Evolutionary conservation across 2,888 invertebrate species (phyloP).

Genomic region (Tortrix viridana): DNA sequence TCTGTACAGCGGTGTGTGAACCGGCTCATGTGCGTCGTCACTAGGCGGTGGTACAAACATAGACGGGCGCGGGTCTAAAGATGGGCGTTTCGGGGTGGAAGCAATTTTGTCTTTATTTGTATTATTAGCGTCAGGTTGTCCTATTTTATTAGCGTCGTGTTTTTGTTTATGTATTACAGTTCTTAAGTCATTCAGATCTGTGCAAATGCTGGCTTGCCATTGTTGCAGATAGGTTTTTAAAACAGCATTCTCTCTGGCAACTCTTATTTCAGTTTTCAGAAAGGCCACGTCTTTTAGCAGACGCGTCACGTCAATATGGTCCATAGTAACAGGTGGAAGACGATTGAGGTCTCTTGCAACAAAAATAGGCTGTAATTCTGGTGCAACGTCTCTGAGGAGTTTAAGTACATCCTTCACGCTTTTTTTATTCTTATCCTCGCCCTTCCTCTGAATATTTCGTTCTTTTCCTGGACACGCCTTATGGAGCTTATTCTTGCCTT

Average conservation of each 20-base stretch:
- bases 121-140: too few species aligned
- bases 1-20: background rate
- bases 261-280: background rate
- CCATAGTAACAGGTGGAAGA: background rate
- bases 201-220: background rate
- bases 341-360: background rate
- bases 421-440: constrained; percentile 1
- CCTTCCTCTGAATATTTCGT: background rate
- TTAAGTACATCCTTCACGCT: constrained; percentile 3
- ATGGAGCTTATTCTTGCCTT: background rate
- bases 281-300: background rate
- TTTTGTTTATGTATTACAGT: too few species aligned
- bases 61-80: background rate
- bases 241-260: background rate
- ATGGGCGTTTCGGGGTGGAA: too few species aligned
- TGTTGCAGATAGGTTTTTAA: background rate
- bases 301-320: constrained; percentile 1
- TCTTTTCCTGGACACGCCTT: background rate
- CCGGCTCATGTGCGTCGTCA: background rate
- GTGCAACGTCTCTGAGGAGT: background rate
- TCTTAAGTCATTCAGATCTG: background rate
- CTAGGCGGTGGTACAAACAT: background rate
- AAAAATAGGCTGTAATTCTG: background rate
- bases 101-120: too few species aligned
- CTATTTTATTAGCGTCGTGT: too few species aligned